These are phyloP conservation scores for Nipponacmea schrenckii DNA, from an alignment of 2,888 invertebrate species.

Conservation along the genomic window DNA sequence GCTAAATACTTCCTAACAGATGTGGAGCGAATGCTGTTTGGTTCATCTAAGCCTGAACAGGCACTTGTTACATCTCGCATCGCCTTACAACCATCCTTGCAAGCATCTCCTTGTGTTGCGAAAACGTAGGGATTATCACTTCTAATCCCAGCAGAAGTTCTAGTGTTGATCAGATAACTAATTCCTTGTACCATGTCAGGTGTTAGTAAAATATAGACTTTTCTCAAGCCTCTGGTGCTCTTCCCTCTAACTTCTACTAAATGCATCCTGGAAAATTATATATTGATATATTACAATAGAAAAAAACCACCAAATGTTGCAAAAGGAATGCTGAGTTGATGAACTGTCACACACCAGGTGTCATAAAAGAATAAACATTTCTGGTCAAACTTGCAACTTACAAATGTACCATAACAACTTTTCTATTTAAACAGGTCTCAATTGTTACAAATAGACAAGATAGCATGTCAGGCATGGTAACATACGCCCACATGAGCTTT, in stretches of 20 bases:
- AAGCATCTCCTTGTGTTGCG: not conserved
- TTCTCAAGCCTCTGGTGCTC: slow-evolving; percentile 14
- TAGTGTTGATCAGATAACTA: not conserved
- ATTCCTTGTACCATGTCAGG: not conserved
- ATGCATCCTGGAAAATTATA: not conserved
- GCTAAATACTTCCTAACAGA: slow-evolving; percentile 28
- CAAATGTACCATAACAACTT: too few relatives aligned
- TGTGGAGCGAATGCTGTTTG: slow-evolving; percentile 21
- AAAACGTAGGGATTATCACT: too few relatives aligned
- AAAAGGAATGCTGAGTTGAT: too few relatives aligned
- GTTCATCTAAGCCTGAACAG: slow-evolving; percentile 22
- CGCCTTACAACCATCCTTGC: slow-evolving; percentile 13
- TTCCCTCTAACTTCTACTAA: slow-evolving; percentile 15
- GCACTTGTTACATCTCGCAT: slow-evolving; percentile 10
- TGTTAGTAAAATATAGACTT: slow-evolving; percentile 5
- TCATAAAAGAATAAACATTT: too few relatives aligned
- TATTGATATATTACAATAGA: not conserved
- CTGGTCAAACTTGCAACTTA: too few relatives aligned
- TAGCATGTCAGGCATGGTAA: too few relatives aligned
- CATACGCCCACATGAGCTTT: too few relatives aligned
- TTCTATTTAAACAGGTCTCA: too few relatives aligned
- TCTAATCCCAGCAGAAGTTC: not conserved
- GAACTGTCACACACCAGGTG: too few relatives aligned
- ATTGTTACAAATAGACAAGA: too few relatives aligned
- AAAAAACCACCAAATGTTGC: too few relatives aligned